Conservation (phyloP, 2,888 invertebrate species). For the Drosophila antonietae region DNA sequence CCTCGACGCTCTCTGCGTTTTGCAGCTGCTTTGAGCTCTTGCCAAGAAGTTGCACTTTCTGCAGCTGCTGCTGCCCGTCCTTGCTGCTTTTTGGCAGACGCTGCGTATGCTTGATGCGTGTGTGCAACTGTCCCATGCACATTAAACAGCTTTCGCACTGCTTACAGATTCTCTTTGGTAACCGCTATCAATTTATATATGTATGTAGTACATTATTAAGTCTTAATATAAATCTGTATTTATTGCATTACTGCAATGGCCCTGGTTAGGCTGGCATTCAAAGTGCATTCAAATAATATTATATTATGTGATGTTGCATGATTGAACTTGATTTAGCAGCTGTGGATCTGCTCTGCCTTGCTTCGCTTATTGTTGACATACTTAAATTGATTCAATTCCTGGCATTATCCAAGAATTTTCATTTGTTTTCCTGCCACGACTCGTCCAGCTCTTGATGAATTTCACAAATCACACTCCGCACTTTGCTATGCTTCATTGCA, state of each 20-base stretch:
- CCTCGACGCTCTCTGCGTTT: slow-evolving; percentile 44
- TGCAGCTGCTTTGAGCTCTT: slow-evolving; percentile 41
- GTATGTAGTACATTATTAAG: background rate
- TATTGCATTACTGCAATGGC: background rate
- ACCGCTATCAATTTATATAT: background rate
- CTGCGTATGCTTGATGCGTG: slow-evolving; percentile 59
- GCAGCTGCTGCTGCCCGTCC: slow-evolving; percentile 25
- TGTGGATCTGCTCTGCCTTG: background rate
- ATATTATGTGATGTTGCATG: background rate
- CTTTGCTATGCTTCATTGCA: slow-evolving; percentile 13
- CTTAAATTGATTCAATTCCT: slow-evolving; percentile 11
- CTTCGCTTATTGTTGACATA: background rate
- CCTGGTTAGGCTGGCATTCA: background rate
- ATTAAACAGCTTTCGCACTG: background rate
- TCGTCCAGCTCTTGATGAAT: background rate
- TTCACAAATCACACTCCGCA: slow-evolving; percentile 18
- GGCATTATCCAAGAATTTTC: background rate
- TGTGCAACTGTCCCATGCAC: background rate
- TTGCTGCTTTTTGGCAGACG: slow-evolving; percentile 51
- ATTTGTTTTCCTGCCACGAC: background rate
- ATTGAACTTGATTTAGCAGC: too few species aligned
- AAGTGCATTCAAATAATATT: background rate
- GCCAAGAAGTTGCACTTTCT: slow-evolving; percentile 23
- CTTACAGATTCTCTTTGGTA: slow-evolving; percentile 13
- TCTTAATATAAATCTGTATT: slow-evolving; percentile 10